Base-by-base conservation (phyloP, 1,140 invertebrate species). In the Camponotus vicinus region DNA sequence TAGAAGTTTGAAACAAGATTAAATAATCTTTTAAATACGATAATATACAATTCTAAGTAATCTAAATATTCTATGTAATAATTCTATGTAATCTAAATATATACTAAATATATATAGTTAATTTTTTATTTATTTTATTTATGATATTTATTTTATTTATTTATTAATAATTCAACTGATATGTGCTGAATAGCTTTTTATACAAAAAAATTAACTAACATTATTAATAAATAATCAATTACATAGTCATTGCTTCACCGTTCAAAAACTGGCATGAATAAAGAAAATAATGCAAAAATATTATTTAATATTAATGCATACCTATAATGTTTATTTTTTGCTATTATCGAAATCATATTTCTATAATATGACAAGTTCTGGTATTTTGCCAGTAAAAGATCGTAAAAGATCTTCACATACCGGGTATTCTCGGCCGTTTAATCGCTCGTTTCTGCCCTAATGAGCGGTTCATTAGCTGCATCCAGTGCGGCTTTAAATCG, bases 391-490 rank as follows among this genome's bases (percentile, higher is more conserved):
- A n/a, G 9, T 49, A 37, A 79, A 34, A 79, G 63, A 49, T 67
- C 32, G 45, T 42, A 64, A 76, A 49, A 21, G 13, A 1, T 55
- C 5, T 69, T 52, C 18, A 18, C 27, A 18, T 6, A 82, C 15
- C 64, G 7, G 67, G 15, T 15, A 69, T 40, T 82, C 70, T 80
- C n/a, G 18, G 11, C 2, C 21, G 67, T 18, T 80, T 80, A 40
- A 71, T 11, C n/a, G 9, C 52, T 61, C 79, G 21, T 45, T 71
- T 73, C 18, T 40, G 21, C 37, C 9, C 52, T 82, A 71, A 82
- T 71, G 78, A 82, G 40, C 37, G 52, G 52, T 71, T 82, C 52
- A 73, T 82, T 82, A 82, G 52, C 18, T 13, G 59, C 40, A 27
- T 45, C 42, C 11, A 34, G 32, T 7, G 6, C 18, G 40, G 9